Conservation (phyloP, 2,797 vertebrate species). For the Loris lydekkerianus region DNA sequence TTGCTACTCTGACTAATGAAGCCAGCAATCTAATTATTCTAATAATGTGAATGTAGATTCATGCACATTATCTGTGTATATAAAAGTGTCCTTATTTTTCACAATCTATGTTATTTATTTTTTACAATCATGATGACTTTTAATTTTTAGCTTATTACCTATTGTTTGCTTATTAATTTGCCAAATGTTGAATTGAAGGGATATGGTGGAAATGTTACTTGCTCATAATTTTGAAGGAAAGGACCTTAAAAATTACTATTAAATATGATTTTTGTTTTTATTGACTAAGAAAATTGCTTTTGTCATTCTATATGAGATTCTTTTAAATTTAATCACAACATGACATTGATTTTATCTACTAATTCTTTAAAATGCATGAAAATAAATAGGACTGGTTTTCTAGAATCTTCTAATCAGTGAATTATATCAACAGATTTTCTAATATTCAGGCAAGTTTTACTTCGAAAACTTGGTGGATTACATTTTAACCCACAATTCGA, state of each 20-base stretch:
- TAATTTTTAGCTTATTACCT: background rate
- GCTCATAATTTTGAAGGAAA: slow-evolving; percentile 2
- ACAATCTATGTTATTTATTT: background rate
- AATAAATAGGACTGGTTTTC: background rate
- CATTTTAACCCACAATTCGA: background rate
- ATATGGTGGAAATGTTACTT: background rate
- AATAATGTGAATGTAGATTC: background rate
- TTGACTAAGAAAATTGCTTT: background rate
- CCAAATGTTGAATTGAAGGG: background rate
- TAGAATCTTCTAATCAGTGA: background rate
- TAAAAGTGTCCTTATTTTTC: background rate
- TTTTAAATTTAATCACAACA: background rate
- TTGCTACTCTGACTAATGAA: background rate
- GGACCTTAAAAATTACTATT: background rate
- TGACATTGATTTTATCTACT: background rate
- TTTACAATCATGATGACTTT: background rate
- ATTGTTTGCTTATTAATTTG: background rate
- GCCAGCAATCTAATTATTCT: background rate
- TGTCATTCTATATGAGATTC: background rate
- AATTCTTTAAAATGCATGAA: background rate
- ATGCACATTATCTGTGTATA: background rate
- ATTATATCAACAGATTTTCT: background rate
- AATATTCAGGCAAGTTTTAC: background rate
- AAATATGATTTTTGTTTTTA: background rate
- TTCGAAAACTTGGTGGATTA: background rate